Evolutionary conservation across 2,113 vertebrate species (phyloP), one percentile per base, ranked within the genome.

Genomic region (Urocolius indicus): DNA sequence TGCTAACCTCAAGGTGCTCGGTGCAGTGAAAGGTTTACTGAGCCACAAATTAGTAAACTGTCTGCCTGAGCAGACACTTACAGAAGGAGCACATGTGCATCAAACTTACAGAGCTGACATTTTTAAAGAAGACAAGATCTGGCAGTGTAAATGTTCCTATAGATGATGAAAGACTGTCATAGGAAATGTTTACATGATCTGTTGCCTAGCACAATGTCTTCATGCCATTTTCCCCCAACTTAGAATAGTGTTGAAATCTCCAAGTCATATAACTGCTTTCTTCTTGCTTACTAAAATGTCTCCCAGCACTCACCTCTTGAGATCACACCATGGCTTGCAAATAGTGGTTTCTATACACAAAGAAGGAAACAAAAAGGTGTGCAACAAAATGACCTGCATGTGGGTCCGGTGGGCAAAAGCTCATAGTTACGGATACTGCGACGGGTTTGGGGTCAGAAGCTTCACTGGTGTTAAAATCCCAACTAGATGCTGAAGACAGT

Each of bases 1-100:
- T 98, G 98, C 98, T 98, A 99, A 99, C 98, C 99, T 99, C 98
- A 98, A 99, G 99, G 99, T 99, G 98, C 98, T 98, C 91, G 41
- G 98, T 98, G 98, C 98, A 97, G 97, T 96, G 98, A 98, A 98
- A 98, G 98, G 98, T 98, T 98, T 97, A 98, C 98, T 93, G 97
- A 98, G 98, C 97, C 98, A 97, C 94, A 98, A 98, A 98, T 98
- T 98, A 98, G 98, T 98, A 98, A 98, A 98, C 98, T 97, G 98
- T 98, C 97, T 98, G 98, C 98, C 98, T 96, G 98, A 98, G 97
- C 98, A 97, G 98, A 92, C 96, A 97, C 97, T 97, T 97, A 97
- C 94, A 97, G 97, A 97, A 97, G 96, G 96, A 97, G 90, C 96
- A 95, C 95, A 75, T 95, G 96, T 78, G 94, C 95, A 96, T 97